A percentile compares a stretch with the other conserved stretches of the same genome.
These are phyloP conservation scores for Oceanodroma tethys DNA, from an alignment of 2,113 vertebrate species.

Conservation along the genomic window DNA sequence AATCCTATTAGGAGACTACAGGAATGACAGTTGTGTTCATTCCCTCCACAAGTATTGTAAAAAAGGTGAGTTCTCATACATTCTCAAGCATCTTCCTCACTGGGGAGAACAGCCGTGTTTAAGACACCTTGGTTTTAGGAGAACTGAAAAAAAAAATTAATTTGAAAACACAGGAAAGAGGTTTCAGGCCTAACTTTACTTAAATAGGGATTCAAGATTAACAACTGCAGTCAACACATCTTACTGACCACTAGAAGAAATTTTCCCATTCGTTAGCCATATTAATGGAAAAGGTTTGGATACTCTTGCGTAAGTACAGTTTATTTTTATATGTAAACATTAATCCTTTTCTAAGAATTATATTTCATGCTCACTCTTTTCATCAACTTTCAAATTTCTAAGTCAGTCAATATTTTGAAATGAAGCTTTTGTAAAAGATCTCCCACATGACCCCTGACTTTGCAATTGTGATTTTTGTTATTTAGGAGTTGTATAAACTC, in stretches of 20 bases:
- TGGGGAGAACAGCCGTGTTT: background rate
- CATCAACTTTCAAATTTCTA: background rate
- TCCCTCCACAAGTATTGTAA: background rate
- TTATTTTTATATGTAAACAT: background rate
- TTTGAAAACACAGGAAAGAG: background rate
- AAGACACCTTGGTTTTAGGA: background rate
- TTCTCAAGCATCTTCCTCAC: background rate
- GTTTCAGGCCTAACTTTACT: background rate
- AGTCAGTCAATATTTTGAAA: background rate
- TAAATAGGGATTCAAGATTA: background rate
- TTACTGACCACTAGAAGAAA: background rate
- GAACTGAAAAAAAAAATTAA: background rate
- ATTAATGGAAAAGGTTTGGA: background rate
- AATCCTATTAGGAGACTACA: background rate
- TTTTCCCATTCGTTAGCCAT: background rate
- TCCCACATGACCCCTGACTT: background rate
- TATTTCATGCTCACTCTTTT: background rate
- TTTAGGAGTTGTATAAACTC: background rate
- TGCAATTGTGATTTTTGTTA: background rate
- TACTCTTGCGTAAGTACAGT: background rate
- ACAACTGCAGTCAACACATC: background rate
- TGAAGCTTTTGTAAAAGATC: background rate
- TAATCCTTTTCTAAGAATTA: background rate
- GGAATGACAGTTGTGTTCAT: background rate
- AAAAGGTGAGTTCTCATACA: background rate